Evolutionary conservation across 2,797 vertebrate species (phyloP).

Genomic region (Catostomus latipinnis): DNA sequence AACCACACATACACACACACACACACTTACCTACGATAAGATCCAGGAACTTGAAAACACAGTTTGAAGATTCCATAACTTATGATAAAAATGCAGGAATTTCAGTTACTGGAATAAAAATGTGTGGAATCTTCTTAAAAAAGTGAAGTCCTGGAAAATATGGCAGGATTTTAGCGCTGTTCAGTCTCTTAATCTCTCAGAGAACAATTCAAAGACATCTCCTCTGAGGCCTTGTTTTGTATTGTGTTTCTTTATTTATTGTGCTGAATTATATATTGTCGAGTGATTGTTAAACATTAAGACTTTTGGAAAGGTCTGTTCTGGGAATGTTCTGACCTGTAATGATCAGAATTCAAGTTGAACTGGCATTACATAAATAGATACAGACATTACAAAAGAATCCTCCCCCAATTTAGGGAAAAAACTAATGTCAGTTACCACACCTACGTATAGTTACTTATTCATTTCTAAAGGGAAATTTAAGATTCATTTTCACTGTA

Average conservation of each 20-base stretch:
- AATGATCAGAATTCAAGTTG: neutral
- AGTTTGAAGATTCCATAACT: neutral
- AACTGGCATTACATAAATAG: neutral
- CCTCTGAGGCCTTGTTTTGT: constrained; percentile 60
- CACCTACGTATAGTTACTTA: no score
- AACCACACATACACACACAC: constrained; percentile 6
- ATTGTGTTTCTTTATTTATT: constrained; percentile 50
- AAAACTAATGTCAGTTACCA: neutral
- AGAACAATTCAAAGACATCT: constrained; percentile 44
- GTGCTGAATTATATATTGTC: constrained; percentile 38
- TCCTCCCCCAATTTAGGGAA: neutral
- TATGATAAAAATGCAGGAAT: neutral
- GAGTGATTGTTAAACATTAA: constrained; percentile 38
- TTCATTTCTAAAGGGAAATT: no score
- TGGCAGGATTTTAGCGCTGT: constrained; percentile 46
- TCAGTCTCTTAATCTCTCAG: constrained; percentile 36
- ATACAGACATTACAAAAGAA: no score
- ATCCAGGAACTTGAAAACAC: constrained; percentile 31
- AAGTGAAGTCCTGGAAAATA: constrained; percentile 12
- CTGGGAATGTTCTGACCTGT: neutral
- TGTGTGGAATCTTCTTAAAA: neutral
- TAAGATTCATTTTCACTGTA: no score
- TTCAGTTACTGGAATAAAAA: neutral
- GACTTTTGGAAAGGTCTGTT: constrained; percentile 3
- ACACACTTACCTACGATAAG: constrained; percentile 14